Evolutionary conservation across 2,113 vertebrate species (phyloP), one percentile per base, ranked within the genome.

Genomic region (Neopipo cinnamomea): DNA sequence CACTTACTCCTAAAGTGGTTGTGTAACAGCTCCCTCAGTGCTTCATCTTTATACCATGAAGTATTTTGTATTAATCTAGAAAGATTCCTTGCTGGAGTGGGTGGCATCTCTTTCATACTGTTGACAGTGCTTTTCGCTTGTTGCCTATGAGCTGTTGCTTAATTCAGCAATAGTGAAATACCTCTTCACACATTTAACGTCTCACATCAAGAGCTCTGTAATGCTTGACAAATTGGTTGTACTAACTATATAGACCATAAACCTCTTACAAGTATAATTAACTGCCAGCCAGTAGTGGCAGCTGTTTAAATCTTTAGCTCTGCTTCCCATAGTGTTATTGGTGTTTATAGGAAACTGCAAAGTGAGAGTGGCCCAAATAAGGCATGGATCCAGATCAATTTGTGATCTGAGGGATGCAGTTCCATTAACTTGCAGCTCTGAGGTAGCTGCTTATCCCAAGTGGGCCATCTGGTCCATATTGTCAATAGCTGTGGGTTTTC

Each of bases 231-330:
- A 84, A 91, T 92, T 73, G 75, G 79, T 91, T 86, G 75, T 92
- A 70, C 94, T 97, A 92, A 93, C 91, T 91, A 44, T 92, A 55
- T 75, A 95, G 93, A 71, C 59, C 62, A 85, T 94, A 93, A 93
- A 96, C 65, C 65, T 33, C 61, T 85, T 91, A 78, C 6, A 92
- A 90, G 77, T 86, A 46, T 92, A 93, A 96, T 91, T 93, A 93
- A 93, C 79, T 91, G 85, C 73, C 70, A 82, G 83, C 25, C 58
- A 93, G 85, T 50, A 52, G 87, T 80, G 46, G n/a, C 76, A 93
- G 88, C 93, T 91, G 53, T 96, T 95, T 67, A 89, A 90, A 70
- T 88, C 55, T 87, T 91, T 78, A 53, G 8, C 91, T 91, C 63
- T 89, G 71, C 53, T 89, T 85, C 73, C 70, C 25, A 15, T 66